Percentiles rank a stretch among this genome's conserved stretches.
These are phyloP conservation scores for Xestobium rufovillosum DNA, from an alignment of 2,888 invertebrate species.

Conservation along the genomic window DNA sequence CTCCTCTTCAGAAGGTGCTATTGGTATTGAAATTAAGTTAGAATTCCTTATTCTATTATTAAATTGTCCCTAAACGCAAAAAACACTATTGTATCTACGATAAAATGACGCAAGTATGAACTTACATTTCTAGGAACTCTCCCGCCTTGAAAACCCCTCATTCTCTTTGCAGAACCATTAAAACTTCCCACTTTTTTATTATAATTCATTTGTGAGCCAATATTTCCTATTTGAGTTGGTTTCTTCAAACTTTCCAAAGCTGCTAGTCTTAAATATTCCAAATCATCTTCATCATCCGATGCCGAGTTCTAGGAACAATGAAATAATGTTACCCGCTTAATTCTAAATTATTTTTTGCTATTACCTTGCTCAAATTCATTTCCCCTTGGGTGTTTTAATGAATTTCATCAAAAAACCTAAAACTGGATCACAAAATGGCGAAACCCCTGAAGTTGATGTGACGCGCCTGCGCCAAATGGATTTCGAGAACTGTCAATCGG, in stretches of 20 bases:
- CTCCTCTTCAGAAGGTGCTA: slow-evolving; percentile 21
- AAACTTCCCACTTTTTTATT: slow-evolving; percentile 1
- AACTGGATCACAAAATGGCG: too few relatives aligned
- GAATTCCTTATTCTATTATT: slow-evolving; percentile 37
- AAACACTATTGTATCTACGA: too few relatives aligned
- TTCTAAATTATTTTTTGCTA: too few relatives aligned
- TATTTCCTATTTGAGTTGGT: slow-evolving; percentile 11
- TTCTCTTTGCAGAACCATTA: slow-evolving; percentile 6
- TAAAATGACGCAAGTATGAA: too few relatives aligned
- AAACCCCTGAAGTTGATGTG: too few relatives aligned
- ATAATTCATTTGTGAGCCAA: slow-evolving; percentile 4
- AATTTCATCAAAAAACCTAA: too few relatives aligned
- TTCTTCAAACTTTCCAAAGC: slow-evolving; percentile 44
- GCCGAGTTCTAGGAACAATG: slow-evolving; percentile 30
- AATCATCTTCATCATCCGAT: slow-evolving; percentile 48
- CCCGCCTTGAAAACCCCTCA: slow-evolving; percentile 17
- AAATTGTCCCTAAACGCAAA: slow-evolving; percentile 31
- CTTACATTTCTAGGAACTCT: slow-evolving; percentile 27
- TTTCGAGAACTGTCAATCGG: too few relatives aligned
- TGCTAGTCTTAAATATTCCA: slow-evolving; percentile 45
- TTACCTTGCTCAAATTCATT: too few relatives aligned
- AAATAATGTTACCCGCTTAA: too few relatives aligned
- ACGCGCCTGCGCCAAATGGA: too few relatives aligned
- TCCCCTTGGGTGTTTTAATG: too few relatives aligned
- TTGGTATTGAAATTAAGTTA: slow-evolving; percentile 47